Conservation (phyloP, 2,797 vertebrate species). For the Falco biarmicus region DNA sequence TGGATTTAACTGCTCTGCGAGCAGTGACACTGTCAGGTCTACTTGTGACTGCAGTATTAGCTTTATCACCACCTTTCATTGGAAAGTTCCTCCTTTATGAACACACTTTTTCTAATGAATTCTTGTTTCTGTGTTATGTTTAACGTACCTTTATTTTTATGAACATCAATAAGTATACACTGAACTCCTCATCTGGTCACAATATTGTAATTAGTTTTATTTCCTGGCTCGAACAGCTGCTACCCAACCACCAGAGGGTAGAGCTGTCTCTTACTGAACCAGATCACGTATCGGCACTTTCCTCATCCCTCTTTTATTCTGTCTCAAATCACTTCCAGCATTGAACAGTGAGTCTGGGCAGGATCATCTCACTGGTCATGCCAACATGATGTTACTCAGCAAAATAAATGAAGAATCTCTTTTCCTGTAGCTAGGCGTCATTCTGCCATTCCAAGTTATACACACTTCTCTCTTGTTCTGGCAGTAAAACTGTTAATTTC, state of each 20-base stretch:
- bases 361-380: background rate
- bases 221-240: background rate
- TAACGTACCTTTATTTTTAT: background rate
- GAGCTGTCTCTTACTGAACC: background rate
- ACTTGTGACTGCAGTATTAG: background rate
- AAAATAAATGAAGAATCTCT: background rate
- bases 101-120: background rate
- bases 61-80: background rate
- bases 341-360: background rate
- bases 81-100: background rate
- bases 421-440: background rate
- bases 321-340: background rate
- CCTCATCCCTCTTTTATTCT: background rate
- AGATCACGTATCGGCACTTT: background rate
- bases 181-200: background rate
- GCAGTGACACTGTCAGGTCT: background rate
- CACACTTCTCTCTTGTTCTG: background rate
- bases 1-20: background rate
- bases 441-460: background rate
- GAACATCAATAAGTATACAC: background rate
- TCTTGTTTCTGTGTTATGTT: background rate
- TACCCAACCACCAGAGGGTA: background rate
- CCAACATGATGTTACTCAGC: background rate
- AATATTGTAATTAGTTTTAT: conserved; percentile 44
- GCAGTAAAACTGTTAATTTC: background rate